Evolutionary conservation across 2,888 invertebrate genomes (phyloP).

Genomic region (Lepidonotus clava): DNA sequence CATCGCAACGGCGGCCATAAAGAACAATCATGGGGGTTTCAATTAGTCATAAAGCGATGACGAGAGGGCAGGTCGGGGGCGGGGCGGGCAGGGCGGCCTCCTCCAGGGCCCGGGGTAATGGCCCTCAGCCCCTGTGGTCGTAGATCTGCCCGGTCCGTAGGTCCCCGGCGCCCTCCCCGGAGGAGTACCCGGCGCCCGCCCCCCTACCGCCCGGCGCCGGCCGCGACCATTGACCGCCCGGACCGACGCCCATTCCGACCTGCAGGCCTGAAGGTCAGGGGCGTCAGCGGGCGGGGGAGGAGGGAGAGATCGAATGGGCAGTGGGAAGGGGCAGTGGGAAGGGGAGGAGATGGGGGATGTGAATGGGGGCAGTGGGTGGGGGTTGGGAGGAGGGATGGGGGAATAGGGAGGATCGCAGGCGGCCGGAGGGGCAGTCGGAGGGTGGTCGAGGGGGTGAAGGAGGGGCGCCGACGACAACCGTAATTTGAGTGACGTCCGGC

Average conservation of each 20-base stretch:
- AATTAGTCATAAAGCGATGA: slow-evolving; percentile 45
- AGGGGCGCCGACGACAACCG: slow-evolving; percentile 8
- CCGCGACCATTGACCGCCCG: background rate
- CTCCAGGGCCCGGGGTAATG: slow-evolving; percentile 13
- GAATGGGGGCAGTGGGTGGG: too few species aligned
- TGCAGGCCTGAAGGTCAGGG: too few species aligned
- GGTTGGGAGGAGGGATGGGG: too few species aligned
- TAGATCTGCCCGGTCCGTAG: slow-evolving; percentile 2
- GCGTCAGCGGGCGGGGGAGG: too few species aligned
- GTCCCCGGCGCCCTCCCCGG: background rate
- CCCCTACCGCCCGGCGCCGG: background rate
- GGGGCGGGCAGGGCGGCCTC: background rate
- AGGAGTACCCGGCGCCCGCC: background rate
- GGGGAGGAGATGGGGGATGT: too few species aligned
- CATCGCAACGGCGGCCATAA: slow-evolving; percentile 6
- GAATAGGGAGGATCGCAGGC: too few species aligned
- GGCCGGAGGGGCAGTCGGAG: too few species aligned
- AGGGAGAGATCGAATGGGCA: too few species aligned
- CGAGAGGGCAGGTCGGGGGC: background rate
- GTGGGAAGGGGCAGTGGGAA: too few species aligned
- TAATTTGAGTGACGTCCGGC: slow-evolving; percentile 24
- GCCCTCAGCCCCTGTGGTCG: slow-evolving; percentile 18
- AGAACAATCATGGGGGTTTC: slow-evolving; percentile 48
- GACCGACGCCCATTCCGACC: background rate
- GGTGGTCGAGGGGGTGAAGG: too few species aligned